Evolutionary conservation across 2,888 invertebrate genomes (phyloP), one percentile per base, ranked within the genome.

Genomic region (Caenorhabditis becei): DNA sequence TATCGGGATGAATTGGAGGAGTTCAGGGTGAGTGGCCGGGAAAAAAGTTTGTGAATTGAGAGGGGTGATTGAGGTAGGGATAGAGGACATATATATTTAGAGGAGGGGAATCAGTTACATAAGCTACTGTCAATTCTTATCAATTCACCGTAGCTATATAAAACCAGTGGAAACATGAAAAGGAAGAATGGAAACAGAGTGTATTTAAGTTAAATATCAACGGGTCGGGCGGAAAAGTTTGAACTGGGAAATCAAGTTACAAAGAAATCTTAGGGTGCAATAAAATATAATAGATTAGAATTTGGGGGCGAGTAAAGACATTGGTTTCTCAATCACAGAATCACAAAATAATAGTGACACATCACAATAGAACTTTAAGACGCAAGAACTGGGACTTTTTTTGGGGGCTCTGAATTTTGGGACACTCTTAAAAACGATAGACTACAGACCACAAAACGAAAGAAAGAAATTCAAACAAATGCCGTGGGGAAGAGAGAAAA

Each of bases 381-480:
- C 65, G 56, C 67, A 67, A 63, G 63, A 63, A 65, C 71, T 70
- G 78, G 65, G n/a, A n/a, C n/a, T n/a, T n/a, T n/a, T n/a, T n/a
- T n/a, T n/a, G n/a, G n/a, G n/a, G n/a, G n/a, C 51, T 59, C 47
- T 58, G 20, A 28, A 20, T 61, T 66, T 67, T 54, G 61, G 49
- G 67, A 16, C 37, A 54, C 54, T 65, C 47, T 14, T 49, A 32
- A 24, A 69, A 62, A 61, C 75, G 75, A 53, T 75, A n/a, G 20
- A 69, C 69, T 77, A 67, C 67, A 37, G 62, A 67, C 66, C 67
- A 47, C 61, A 69, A 78, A 63, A n/a, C n/a, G n/a, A 70, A 63
- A n/a, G 70, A 78, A 66, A 65, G 77, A 71, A 69, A 65, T 70
- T 58, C 28, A 56, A 71, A 70, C 44, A 78, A 72, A 71, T 70